A percentile compares a stretch with the other conserved stretches of the same genome.
Conservation (phyloP, 1,140 invertebrate genomes). For the Metopolophium dirhodum region DNA sequence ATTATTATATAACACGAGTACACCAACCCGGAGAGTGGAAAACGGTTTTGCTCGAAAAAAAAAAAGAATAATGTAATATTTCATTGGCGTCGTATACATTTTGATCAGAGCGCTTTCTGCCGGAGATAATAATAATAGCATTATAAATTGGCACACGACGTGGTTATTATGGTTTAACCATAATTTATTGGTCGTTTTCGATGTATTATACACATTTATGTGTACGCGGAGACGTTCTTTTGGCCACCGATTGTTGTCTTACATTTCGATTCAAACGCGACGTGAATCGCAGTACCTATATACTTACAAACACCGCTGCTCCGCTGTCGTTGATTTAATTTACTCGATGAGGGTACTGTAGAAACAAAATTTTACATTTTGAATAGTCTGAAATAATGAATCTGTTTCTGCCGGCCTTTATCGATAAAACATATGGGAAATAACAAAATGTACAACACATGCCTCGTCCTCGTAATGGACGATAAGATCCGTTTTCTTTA, state of each 20-base stretch:
- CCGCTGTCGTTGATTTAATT: neutral
- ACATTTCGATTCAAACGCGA: neutral
- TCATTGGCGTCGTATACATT: neutral
- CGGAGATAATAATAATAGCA: conserved; percentile 17
- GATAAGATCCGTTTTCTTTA: neutral
- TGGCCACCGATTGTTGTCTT: neutral
- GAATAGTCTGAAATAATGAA: neutral
- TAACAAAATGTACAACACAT: neutral
- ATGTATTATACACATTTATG: neutral
- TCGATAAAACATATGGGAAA: too few relatives aligned
- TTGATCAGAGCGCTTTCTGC: neutral
- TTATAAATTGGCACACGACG: neutral
- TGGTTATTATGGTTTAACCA: neutral
- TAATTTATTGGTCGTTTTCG: conserved; percentile 10
- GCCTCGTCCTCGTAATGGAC: neutral
- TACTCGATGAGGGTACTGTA: neutral
- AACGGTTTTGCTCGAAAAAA: neutral
- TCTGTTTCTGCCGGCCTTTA: neutral
- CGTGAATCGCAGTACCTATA: neutral
- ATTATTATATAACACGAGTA: neutral
- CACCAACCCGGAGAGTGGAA: neutral
- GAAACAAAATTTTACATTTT: neutral
- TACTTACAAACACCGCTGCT: neutral
- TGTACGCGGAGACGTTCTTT: neutral
- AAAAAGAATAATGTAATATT: neutral